Evolutionary conservation across 2,113 vertebrate genomes (phyloP).

Genomic region (Manacus vitellinus): DNA sequence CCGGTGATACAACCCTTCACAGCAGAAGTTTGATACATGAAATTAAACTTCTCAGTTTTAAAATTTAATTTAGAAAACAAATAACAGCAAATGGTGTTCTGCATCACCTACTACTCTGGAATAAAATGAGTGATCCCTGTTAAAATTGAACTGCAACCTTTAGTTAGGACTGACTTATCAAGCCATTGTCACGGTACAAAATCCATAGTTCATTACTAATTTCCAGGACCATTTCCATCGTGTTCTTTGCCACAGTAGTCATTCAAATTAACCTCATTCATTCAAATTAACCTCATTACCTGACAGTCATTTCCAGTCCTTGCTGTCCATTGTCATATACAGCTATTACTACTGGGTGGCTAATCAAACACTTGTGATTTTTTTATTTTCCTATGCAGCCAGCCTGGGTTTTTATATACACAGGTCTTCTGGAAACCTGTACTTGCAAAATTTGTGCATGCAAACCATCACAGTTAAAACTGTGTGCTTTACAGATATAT

Average conservation of each 20-base stretch:
- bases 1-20: constrained; percentile 5
- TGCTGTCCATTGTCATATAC: background rate
- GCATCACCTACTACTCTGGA: background rate
- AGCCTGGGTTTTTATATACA: background rate
- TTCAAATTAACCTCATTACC: background rate
- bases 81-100: background rate
- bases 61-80: constrained; percentile 31
- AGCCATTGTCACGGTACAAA: background rate
- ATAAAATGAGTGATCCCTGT: background rate
- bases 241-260: background rate
- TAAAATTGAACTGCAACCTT: background rate
- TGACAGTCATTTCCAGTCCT: background rate
- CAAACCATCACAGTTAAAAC: background rate
- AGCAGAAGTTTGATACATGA: background rate
- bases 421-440: background rate
- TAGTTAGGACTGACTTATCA: background rate
- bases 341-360: background rate
- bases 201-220: background rate
- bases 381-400: background rate
- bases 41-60: background rate
- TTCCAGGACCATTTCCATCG: background rate
- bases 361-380: background rate
- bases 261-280: background rate
- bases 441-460: background rate
- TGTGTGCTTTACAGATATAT: background rate